Evolutionary conservation across 2,888 invertebrate species (phyloP), one percentile per base, ranked within the genome.

Genomic region (Nomada fucata): DNA sequence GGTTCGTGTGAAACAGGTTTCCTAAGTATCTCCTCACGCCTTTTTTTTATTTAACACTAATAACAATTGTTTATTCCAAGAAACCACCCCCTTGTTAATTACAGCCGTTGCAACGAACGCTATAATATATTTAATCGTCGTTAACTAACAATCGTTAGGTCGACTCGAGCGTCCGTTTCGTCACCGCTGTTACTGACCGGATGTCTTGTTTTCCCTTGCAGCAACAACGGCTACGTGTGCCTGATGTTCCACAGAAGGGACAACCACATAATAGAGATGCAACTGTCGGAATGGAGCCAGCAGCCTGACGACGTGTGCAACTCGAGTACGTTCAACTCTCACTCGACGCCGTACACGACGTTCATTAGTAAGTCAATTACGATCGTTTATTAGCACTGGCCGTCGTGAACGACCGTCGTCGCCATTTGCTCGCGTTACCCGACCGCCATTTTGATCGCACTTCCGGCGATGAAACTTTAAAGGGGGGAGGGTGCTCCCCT

Each of bases 191-290:
- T 2, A 13, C 53, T 55, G 44, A 76, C 55, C 61, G 23, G n/a
- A 47, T 47, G 13, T n/a, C 36, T 61, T 52, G 52, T 67, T 95
- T 78, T 61, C 55, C 57, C 64, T 95, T 94, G 0, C 95, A 97
- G 97, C 90, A 96, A 96, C 90, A 97, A 96, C 23, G 97, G 97
- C 1, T 97, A 96, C 93, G 96, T 96, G 42, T 97, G 97, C 93
- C 95, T 97, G 94, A 95, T 95, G 85, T 96, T 97, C 93, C 95
- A 96, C 93, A 96, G 95, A 64, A 95, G 97, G 75, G 96, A 96
- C 87, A 94, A 95, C 77, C 95, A 95, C 89, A 96, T 97, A 63
- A 95, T 97, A 87, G 97, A 97, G 94, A 94, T 97, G 89, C 96
- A 96, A 91, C 95, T 96, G 90, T 96, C 96, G 75, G 89, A 90